Evolutionary conservation across 2,888 invertebrate genomes (phyloP).

Genomic region (Pandemis corylana): DNA sequence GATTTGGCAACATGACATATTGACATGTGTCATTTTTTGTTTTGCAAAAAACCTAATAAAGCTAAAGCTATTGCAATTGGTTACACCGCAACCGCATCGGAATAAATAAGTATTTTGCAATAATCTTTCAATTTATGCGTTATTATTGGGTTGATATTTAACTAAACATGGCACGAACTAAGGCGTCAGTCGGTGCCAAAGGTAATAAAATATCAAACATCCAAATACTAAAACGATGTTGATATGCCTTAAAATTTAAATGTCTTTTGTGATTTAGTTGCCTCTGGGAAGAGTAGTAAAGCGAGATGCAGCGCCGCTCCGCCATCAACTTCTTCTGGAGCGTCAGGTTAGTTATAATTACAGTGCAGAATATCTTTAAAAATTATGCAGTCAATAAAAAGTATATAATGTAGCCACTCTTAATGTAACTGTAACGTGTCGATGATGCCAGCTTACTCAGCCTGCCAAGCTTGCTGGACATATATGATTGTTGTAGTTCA

Average conservation of each 20-base stretch:
- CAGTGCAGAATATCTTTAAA: background rate
- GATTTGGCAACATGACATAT: background rate
- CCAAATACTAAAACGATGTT: background rate
- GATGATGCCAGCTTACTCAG: no score
- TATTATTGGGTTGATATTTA: background rate
- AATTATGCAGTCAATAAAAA: no score
- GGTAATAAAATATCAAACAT: slow-evolving; percentile 50
- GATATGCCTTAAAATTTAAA: background rate
- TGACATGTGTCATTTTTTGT: slow-evolving; percentile 19
- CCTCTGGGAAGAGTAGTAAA: slow-evolving; percentile 75
- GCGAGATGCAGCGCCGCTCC: slow-evolving; percentile 67
- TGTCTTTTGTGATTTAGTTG: slow-evolving; percentile 57
- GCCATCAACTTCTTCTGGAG: slow-evolving; percentile 48
- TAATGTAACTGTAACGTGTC: no score
- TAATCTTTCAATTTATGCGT: background rate
- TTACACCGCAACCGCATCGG: background rate
- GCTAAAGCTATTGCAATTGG: background rate
- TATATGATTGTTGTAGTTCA: no score
- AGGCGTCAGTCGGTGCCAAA: slow-evolving; percentile 73
- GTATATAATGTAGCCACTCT: no score
- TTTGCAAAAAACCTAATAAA: background rate
- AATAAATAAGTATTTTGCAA: background rate
- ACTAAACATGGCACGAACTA: slow-evolving; percentile 61
- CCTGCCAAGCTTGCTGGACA: no score
- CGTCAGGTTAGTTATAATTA: slow-evolving; percentile 51